Conservation (phyloP, 2,113 vertebrate genomes). For the Corvus moneduloides region DNA sequence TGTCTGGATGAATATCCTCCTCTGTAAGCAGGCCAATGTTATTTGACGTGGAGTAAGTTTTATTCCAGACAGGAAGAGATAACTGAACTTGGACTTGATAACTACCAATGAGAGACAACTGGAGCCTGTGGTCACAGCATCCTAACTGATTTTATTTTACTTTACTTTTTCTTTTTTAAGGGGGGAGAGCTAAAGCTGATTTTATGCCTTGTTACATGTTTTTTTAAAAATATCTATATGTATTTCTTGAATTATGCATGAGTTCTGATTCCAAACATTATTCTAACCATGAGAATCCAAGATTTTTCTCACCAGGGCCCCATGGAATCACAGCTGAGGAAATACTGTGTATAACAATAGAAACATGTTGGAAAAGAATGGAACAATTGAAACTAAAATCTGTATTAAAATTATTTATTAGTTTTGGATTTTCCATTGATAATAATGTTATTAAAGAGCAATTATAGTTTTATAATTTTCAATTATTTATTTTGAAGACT, state of each 20-base stretch:
- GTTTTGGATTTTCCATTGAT: neutral
- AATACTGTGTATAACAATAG: neutral
- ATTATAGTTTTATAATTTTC: neutral
- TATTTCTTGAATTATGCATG: neutral
- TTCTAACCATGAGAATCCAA: neutral
- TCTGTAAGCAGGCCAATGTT: neutral
- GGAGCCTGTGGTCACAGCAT: neutral
- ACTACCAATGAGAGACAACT: neutral
- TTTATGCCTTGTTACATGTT: neutral
- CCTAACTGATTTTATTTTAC: neutral
- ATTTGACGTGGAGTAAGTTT: neutral
- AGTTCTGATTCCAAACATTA: neutral
- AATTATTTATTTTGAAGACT: neutral
- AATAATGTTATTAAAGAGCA: neutral
- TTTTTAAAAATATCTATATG: neutral
- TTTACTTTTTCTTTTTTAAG: no score
- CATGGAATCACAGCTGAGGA: neutral
- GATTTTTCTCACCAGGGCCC: neutral
- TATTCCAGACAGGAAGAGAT: neutral
- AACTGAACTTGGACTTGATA: neutral
- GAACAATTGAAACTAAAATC: neutral
- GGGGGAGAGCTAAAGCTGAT: fast-evolving
- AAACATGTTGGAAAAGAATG: neutral
- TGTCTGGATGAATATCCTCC: neutral
- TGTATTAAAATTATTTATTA: neutral